These are phyloP conservation scores for Brachyptera putata DNA, from an alignment of 2,888 invertebrate species.

Conservation along the genomic window DNA sequence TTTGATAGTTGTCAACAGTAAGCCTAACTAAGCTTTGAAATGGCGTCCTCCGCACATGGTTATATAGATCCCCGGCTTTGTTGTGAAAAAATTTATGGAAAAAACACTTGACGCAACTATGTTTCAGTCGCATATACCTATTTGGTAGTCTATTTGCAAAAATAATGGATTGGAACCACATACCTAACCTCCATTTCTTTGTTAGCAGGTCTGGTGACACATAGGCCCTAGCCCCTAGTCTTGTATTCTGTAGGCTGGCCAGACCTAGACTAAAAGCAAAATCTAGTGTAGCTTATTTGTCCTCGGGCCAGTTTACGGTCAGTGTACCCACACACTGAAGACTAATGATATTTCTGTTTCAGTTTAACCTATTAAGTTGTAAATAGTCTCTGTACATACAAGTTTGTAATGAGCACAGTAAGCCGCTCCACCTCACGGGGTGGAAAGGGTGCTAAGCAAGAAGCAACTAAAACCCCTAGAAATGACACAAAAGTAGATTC, in stretches of 20 bases:
- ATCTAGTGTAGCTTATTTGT: too few relatives aligned
- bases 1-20: constrained; percentile 53
- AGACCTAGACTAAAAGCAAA: too few relatives aligned
- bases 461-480: constrained; percentile 46
- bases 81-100: constrained; percentile 16
- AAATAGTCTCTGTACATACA: constrained; percentile 77
- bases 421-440: constrained; percentile 64
- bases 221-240: neutral
- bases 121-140: neutral
- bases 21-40: constrained; percentile 64
- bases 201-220: too few relatives aligned
- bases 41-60: constrained; percentile 70
- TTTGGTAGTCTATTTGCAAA: neutral
- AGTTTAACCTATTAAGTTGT: constrained; percentile 52
- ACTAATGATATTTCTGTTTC: constrained; percentile 47
- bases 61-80: constrained; percentile 37
- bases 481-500: constrained; percentile 56
- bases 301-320: too few relatives aligned
- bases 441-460: constrained; percentile 46
- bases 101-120: neutral
- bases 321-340: too few relatives aligned
- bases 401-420: constrained; percentile 63
- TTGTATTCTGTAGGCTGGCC: neutral
- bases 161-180: neutral
- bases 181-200: constrained; percentile 16